Conservation (phyloP, 2,113 vertebrate genomes). For the Coryphaenoides rupestris region DNA sequence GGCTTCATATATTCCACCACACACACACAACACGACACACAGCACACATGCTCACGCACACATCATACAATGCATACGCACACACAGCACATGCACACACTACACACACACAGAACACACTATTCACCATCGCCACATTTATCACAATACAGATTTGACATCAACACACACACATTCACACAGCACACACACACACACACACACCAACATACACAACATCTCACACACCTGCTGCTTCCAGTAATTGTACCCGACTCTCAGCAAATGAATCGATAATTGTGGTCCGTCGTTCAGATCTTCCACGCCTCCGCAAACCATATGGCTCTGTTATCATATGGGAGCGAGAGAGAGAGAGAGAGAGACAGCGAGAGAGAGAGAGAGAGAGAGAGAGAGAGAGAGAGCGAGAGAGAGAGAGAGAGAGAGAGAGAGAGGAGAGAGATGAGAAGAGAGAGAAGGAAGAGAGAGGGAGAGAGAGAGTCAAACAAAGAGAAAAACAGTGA, state of each 20-base stretch:
- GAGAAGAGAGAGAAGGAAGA: conserved; percentile 32
- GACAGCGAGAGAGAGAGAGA: no score
- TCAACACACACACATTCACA: no score
- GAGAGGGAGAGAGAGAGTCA: conserved; percentile 14
- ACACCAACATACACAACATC: no score
- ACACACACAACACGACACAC: conserved; percentile 33
- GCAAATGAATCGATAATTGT: conserved; percentile 37
- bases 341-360: no score
- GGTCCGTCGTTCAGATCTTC: conserved; percentile 68
- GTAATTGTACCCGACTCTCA: no score
- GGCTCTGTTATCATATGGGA: conserved; percentile 78
- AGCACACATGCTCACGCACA: conserved; percentile 17
- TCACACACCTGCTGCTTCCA: no score
- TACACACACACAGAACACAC: conserved; percentile 45
- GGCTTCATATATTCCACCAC: background rate
- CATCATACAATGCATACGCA: background rate
- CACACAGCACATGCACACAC: conserved; percentile 8
- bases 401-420: background rate
- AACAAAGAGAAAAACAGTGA: conserved; percentile 26
- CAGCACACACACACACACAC: no score
- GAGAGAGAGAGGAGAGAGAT: conserved; percentile 12
- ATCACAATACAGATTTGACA: no score
- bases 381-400: no score
- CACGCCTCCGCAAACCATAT: conserved; percentile 78
- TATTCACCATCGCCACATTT: no score